Evolutionary conservation across 2,888 invertebrate genomes (phyloP), one percentile per base, ranked within the genome.

Genomic region (Phlogophora meticulosa): DNA sequence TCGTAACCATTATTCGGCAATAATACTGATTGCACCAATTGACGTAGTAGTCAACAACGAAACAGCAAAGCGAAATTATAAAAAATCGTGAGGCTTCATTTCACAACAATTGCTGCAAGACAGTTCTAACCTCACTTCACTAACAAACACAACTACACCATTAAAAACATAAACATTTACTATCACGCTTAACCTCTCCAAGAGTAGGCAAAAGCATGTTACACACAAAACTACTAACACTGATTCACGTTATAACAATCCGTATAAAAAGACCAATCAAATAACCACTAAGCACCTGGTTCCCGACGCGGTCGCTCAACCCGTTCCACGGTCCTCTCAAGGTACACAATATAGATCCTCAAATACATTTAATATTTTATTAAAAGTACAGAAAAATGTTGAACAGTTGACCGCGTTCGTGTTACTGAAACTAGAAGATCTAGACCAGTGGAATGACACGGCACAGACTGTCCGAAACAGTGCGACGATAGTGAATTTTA

Each of bases 291-390:
- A 82, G 65, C 82, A 81, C 76, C 82, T 93, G 93, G 93, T 89
- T 92, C 84, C 55, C 90, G 71, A 48, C 77, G 78, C 69, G 85
- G 87, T 61, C 88, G 80, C 63, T 85, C 82, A 80, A 82, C 87
- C 68, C 90, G 87, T 73, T 92, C 93, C 56, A 92, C 85, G 15
- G 90, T 88, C 64, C 88, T 87, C 80, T 90, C 89, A 70, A 89
- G 87, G 81, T 91, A 93, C 48, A 94, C 88, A 51, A 91, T 75
- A 59, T 85, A 85, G 56, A 91, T 82, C 82, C 90, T 94, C 83
- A 88, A 86, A 86, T 90, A 90, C 94, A 94, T 93, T 91, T 89
- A 89, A 88, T 59, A 72, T 61, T 34, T 36, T 72, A 72, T 85
- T 80, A 87, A 89, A 84, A 75, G 77, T 72, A 80, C 78, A 72